phyloP scores from a whole-genome alignment of 2,797 vertebrate genomes.

The Aselliscus stoliczkanus region DNA sequence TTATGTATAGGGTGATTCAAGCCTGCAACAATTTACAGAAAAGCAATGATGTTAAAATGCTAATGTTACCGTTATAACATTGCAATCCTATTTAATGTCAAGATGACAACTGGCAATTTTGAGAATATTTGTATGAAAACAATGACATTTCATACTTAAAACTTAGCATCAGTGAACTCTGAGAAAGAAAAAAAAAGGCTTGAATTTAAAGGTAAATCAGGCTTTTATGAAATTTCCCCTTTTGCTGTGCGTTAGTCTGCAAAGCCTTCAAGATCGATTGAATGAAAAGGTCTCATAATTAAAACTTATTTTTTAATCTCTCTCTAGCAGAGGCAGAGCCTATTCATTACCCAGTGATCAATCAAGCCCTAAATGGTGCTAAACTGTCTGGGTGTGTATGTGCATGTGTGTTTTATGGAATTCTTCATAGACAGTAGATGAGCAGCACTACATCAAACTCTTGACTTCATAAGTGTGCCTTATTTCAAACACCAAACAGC shows the following conservation, averaged over 20 bases:
- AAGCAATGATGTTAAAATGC: conserved; percentile 62
- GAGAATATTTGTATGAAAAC: conserved; percentile 67
- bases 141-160: conserved; percentile 56
- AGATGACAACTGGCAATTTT: conserved; percentile 60
- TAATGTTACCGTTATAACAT: conserved; percentile 62
- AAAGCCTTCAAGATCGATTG: neutral
- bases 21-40: conserved; percentile 33
- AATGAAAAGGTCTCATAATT: neutral
- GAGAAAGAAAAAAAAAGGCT: neutral
- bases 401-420: neutral
- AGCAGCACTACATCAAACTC: no score
- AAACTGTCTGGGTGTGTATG: neutral
- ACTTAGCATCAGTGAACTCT: conserved; percentile 46
- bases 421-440: neutral
- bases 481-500: neutral
- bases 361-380: neutral
- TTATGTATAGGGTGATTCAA: conserved; percentile 32
- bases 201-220: conserved; percentile 58
- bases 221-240: conserved; percentile 30
- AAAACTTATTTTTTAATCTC: neutral
- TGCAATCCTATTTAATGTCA: conserved; percentile 46
- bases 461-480: neutral
- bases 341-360: neutral
- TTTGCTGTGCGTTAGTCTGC: neutral
- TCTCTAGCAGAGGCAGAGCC: neutral